Evolutionary conservation across 2,797 vertebrate genomes (phyloP).

Genomic region (Myiotriccus ornatus): DNA sequence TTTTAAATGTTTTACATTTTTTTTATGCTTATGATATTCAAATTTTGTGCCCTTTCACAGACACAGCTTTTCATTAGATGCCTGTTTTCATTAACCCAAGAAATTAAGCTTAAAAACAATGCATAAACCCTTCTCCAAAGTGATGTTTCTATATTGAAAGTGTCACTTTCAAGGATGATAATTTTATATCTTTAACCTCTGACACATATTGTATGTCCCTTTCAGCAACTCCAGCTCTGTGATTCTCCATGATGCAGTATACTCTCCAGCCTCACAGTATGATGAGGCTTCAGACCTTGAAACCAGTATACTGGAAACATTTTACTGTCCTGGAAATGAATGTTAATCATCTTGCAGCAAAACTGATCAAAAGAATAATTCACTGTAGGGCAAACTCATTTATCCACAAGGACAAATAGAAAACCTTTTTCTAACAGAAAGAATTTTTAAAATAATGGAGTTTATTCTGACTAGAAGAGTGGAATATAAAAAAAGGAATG

Average conservation of each 20-base stretch:
- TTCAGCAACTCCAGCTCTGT: background rate
- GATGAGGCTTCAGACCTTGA: background rate
- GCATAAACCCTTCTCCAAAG: background rate
- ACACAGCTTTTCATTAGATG: background rate
- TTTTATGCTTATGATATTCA: background rate
- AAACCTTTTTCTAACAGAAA: background rate
- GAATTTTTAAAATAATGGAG: background rate
- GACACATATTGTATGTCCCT: background rate
- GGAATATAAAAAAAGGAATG: background rate
- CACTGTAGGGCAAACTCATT: background rate
- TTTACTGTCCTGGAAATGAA: background rate
- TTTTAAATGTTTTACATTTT: background rate
- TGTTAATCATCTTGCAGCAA: background rate
- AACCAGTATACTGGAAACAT: background rate
- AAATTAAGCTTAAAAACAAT: background rate
- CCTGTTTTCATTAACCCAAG: background rate
- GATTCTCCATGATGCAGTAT: background rate
- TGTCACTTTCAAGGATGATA: background rate
- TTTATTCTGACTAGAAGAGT: background rate
- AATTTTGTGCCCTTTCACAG: background rate
- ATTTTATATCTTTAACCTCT: background rate
- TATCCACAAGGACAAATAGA: background rate
- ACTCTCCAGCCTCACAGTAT: background rate
- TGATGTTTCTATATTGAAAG: background rate
- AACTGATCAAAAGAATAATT: background rate